Evolutionary conservation across 1,140 invertebrate species (phyloP), one percentile per base, ranked within the genome.

Genomic region (Thaumetopoea pityocampa): DNA sequence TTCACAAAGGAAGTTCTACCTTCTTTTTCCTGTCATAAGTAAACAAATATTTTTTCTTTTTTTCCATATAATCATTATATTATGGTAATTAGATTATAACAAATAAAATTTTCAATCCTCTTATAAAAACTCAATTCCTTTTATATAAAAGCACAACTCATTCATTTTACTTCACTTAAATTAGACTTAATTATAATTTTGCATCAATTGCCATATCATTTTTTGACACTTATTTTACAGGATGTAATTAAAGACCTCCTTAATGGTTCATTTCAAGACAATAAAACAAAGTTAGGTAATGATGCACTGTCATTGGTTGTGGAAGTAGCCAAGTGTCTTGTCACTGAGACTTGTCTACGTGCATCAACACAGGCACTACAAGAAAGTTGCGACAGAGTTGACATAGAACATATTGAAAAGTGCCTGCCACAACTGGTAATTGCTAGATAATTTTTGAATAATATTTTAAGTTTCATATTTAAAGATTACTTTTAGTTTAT

Each of bases 271-370:
- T 74, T 74, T 32, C 67, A 80, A 67, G 72, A 76, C 34, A 73
- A 69, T 38, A 76, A 76, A 37, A 76, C 63, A 6, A 77, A 73
- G 24, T 26, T 76, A 7, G 69, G 66, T 4, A 70, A 73, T 37
- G 71, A 78, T 38, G 69, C 69, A 0, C 27, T 81, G 5, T 65
- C 52, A 1, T 38, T 87, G 8, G 60, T 87, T 2, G 74, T 67
- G 16, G 83, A 88, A 50, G 59, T 88, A 8, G 67, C 74, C 4
- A 86, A 86, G 46, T 73, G 73, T 23, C 56, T 87, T 8, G 78
- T 85, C 1, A 74, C 85, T 1, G 87, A 88, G 60, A 76, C 82
- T 4, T 77, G 83, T 5, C 43, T 85, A n/a, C 56, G 87, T 12
- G 77, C 85, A 9, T 72, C 78, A 5, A 85, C 60, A 34, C 80